Base-by-base conservation (phyloP, 2,797 vertebrate species). In the Sebastolobus alascanus region DNA sequence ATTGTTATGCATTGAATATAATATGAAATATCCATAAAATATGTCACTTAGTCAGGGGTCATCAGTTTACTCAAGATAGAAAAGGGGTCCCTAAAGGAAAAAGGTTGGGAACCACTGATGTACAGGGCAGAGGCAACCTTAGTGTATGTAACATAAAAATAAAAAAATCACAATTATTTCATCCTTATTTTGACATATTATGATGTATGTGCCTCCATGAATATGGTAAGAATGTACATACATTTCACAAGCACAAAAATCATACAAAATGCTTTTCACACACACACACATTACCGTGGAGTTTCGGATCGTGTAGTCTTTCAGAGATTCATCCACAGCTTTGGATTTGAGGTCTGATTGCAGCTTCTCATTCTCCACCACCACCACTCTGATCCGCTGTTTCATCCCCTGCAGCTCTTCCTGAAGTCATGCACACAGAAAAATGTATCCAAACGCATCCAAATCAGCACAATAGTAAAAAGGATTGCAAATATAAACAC, bases 281-380 rank as follows among this genome's bases (percentile, higher is more conserved):
- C 13, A 59, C 22, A 11, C n/a, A 13, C 33, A 68, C 37, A 91
- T 89, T 95, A 98, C 97, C 43, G 68, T 95, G 13, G 89, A 69
- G 86, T 96, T 95, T 75, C 84, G 84, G 59, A 96, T 84, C 1
- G 93, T 96, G 85, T 96, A 95, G 60, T 97, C 96, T 90, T 91
- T 96, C 78, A 96, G 77, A 0, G 82, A 93, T 27, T 94, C 92
- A 38, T 97, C 95, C 3, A 72, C 74, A 76, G 92, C 84, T 89
- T 94, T 94, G 73, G 92, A 95, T 93, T 96, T 97, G 70, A 98
- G 80, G 20, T 96, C 93, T 68, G 94, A 87, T 3, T 95, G 95
- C 58, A 99, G 95, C 16, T 96, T 97, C 82, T 98, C 96, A 70
- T 99, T 99, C 93, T 98, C 97, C 87, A 97, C 88, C 66, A 97